A percentile compares a stretch with the other conserved stretches of the same genome.
phyloP scores from a whole-genome alignment of 23 tunicate species.

The Ascidia mentula region DNA sequence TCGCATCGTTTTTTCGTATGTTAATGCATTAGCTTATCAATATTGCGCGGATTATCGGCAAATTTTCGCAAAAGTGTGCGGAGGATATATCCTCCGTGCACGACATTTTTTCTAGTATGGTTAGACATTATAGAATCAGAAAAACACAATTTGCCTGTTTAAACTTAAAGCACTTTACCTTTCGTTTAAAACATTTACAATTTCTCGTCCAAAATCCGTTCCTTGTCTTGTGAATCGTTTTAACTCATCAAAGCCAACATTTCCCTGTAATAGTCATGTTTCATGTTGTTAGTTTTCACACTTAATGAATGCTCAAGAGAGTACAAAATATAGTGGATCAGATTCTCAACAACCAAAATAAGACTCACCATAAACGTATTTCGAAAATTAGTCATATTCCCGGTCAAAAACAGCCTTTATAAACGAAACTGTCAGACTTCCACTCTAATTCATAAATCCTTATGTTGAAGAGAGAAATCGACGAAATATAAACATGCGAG shows the following conservation, averaged over 20 bases:
- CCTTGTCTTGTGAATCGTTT: slow-evolving; percentile 46
- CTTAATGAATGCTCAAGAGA: no score
- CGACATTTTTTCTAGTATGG: not conserved
- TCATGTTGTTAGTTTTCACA: not conserved
- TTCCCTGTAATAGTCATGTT: slow-evolving; percentile 32
- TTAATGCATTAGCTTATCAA: no score
- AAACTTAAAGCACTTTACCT: slow-evolving; percentile 12
- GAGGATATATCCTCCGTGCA: no score
- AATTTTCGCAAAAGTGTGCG: no score
- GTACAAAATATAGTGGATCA: not conserved
- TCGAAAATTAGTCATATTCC: slow-evolving; percentile 16
- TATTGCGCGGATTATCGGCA: no score
- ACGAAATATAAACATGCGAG: no score
- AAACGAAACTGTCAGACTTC: no score
- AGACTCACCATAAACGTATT: slow-evolving; percentile 18
- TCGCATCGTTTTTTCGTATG: no score
- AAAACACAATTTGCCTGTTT: not conserved
- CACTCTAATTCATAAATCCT: no score
- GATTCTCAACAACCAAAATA: not conserved
- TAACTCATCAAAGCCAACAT: slow-evolving; percentile 60
- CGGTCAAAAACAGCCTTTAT: no score
- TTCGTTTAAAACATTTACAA: slow-evolving; percentile 57
- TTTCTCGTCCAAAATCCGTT: slow-evolving; percentile 69
- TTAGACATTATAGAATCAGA: not conserved
- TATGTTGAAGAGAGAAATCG: no score